Conservation (phyloP, 2,113 vertebrate genomes). For the Myiozetetes cayanensis region DNA sequence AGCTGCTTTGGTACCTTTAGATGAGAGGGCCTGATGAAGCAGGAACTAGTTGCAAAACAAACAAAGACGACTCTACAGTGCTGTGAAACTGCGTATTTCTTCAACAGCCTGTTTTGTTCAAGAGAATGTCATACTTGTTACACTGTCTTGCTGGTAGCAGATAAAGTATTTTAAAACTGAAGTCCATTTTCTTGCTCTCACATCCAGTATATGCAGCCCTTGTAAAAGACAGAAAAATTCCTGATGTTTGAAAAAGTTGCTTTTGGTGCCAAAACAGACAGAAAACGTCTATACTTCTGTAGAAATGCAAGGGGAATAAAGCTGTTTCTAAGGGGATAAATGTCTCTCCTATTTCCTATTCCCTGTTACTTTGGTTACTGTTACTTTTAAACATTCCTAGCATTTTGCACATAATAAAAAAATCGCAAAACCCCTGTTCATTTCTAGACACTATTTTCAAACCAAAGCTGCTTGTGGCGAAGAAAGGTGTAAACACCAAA, state of each 20-base stretch:
- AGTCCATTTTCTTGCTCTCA: conserved; percentile 12
- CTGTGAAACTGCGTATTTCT: neutral
- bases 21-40: neutral
- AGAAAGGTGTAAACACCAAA: neutral
- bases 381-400: conserved; percentile 68
- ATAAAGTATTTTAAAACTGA: conserved; percentile 35
- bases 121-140: neutral
- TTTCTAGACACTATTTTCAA: conserved; percentile 33
- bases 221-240: conserved; percentile 58
- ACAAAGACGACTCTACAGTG: neutral
- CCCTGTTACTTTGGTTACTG: conserved; percentile 65
- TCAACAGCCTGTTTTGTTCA: neutral
- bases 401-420: conserved; percentile 63
- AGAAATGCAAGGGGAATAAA: conserved; percentile 51
- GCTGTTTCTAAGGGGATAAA: conserved; percentile 64
- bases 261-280: conserved; percentile 61
- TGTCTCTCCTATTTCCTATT: conserved; percentile 58
- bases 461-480: neutral
- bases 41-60: neutral
- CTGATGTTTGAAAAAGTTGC: conserved; percentile 47
- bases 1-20: neutral
- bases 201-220: conserved; percentile 11
- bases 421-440: conserved; percentile 31
- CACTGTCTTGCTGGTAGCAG: neutral
- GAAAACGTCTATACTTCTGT: conserved; percentile 30